Conservation (phyloP, 1,140 invertebrate genomes). For the honey bee (Apis mellifera) region DNA sequence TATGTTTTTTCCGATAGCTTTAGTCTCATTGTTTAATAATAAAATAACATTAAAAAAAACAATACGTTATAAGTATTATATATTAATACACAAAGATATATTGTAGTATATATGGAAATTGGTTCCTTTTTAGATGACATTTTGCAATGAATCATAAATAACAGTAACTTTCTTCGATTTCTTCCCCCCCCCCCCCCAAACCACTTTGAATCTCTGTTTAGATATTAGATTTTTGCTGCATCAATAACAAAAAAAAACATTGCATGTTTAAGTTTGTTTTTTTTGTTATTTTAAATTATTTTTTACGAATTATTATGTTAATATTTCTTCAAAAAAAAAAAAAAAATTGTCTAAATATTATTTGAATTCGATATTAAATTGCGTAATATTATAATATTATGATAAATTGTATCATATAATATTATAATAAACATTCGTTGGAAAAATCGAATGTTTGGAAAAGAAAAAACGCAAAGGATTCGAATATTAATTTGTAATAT, state of each 20-base stretch:
- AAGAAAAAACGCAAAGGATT: background rate
- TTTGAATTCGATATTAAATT: background rate
- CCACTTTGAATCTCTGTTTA: background rate
- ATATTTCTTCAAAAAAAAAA: background rate
- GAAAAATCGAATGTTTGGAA: background rate
- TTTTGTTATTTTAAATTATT: background rate
- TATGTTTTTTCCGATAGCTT: conserved; percentile 39
- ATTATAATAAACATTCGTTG: background rate
- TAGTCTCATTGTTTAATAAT: conserved; percentile 25
- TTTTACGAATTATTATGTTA: no score
- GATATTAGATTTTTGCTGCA: background rate
- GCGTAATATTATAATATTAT: background rate
- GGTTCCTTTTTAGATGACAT: conserved; percentile 31
- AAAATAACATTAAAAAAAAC: conserved; percentile 37
- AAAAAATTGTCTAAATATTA: no score
- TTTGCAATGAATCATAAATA: conserved; percentile 5
- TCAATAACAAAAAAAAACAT: background rate
- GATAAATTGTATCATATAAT: background rate
- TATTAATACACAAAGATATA: conserved; percentile 44
- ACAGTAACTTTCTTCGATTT: conserved; percentile 9
- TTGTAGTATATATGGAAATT: conserved; percentile 28
- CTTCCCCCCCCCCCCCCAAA: background rate
- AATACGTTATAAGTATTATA: conserved; percentile 20
- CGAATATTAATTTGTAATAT: background rate
- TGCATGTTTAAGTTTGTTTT: no score